Conservation (phyloP, 2,113 vertebrate genomes). For the Abramis brama region DNA sequence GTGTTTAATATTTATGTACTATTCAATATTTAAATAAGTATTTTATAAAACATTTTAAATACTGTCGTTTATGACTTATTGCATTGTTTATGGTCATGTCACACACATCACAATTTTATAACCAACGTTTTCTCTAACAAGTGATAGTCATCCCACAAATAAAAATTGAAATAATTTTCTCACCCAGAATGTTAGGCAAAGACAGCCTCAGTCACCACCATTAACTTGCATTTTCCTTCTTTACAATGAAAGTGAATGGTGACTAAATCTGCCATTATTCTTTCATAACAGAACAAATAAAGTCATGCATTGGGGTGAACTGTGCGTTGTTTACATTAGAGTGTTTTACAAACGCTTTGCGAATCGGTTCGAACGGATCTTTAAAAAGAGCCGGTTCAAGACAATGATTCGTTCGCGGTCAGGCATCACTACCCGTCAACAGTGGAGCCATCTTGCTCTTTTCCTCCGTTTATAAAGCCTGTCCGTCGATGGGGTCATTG, state of each 20-base stretch:
- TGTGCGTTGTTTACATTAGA: background rate
- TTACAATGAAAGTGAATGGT: background rate
- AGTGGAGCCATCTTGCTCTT: conserved; percentile 54
- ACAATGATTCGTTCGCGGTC: conserved; percentile 4
- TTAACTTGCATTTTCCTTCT: background rate
- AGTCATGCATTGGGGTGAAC: background rate
- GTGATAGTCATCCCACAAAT: background rate
- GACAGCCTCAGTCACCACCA: background rate
- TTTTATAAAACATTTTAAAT: background rate
- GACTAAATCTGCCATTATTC: background rate
- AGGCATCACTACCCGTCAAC: background rate
- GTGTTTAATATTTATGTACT: background rate
- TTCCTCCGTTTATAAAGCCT: background rate
- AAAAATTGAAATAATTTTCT: background rate
- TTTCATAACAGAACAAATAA: background rate
- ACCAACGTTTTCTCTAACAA: background rate
- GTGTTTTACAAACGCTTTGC: background rate
- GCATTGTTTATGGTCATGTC: background rate
- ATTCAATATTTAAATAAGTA: background rate
- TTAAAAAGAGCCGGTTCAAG: background rate
- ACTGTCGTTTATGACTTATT: background rate
- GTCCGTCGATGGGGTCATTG: background rate
- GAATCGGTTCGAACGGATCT: background rate
- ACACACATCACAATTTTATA: background rate
- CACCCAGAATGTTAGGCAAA: background rate